Evolutionary conservation across 2,888 invertebrate species (phyloP).

Genomic region (Crioceris asparagi): DNA sequence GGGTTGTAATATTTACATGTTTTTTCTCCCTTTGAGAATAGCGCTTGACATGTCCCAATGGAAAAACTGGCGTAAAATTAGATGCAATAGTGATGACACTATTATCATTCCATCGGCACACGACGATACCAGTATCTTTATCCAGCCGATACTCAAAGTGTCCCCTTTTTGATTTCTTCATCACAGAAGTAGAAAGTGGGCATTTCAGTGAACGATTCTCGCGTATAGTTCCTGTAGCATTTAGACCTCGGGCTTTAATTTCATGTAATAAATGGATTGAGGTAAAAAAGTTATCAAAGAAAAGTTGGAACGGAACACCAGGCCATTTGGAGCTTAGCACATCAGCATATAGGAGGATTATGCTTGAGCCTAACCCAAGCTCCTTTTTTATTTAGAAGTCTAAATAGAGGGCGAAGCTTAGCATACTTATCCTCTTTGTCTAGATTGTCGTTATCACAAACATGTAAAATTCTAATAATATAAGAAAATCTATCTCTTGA

Average conservation of each 20-base stretch:
- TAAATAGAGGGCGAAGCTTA: too few species aligned
- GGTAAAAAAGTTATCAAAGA: constrained; percentile 9
- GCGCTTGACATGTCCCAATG: constrained; percentile 1
- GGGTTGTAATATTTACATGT: neutral
- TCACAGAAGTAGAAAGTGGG: constrained; percentile 4
- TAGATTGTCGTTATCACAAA: constrained; percentile 1
- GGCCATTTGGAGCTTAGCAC: neutral
- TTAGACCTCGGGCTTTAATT: constrained; percentile 7
- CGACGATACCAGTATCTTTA: too few species aligned
- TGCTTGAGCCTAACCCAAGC: too few species aligned
- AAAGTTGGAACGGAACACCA: neutral
- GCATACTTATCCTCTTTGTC: too few species aligned
- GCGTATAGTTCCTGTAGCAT: constrained; percentile 13
- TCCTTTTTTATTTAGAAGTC: too few species aligned
- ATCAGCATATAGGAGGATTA: too few species aligned
- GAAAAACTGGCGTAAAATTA: constrained; percentile 10
- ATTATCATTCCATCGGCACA: constrained; percentile 16
- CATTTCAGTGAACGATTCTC: too few species aligned
- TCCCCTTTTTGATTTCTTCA: constrained; percentile 12
- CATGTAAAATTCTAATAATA: constrained; percentile 2
- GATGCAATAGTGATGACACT: constrained; percentile 15
- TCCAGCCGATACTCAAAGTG: constrained; percentile 11
- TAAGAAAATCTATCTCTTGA: constrained; percentile 1
- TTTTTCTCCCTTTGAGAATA: constrained; percentile 8
- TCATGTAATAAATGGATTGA: constrained; percentile 9